Conservation (phyloP, 2,113 vertebrate genomes). For the Lasiurus cinereus region DNA sequence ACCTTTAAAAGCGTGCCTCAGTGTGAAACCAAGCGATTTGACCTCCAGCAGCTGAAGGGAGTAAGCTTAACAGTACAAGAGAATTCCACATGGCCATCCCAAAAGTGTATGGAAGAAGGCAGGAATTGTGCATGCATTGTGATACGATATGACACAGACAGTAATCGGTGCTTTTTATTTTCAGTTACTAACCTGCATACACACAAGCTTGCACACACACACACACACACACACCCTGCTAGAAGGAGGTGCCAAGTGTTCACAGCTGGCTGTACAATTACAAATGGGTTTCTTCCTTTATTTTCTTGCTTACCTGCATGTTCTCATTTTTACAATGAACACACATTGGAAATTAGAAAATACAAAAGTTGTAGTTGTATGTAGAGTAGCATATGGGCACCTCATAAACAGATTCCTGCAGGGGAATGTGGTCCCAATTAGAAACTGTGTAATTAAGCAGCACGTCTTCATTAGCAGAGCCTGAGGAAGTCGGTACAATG, state of each 20-base stretch:
- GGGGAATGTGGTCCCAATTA: not conserved
- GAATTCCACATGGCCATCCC: not conserved
- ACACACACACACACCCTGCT: not conserved
- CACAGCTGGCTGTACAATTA: not conserved
- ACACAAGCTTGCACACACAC: not conserved
- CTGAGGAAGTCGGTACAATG: constrained; percentile 7
- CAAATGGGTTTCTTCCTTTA: not conserved
- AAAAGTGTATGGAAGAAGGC: not conserved
- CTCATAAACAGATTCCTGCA: constrained; percentile 8
- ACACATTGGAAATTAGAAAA: constrained; percentile 17
- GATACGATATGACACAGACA: not conserved
- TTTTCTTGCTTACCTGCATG: constrained; percentile 40
- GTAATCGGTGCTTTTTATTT: not conserved
- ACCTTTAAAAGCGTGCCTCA: not conserved
- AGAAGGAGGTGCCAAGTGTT: not conserved
- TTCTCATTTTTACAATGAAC: constrained; percentile 46
- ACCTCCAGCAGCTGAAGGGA: not conserved
- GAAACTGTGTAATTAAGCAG: not conserved
- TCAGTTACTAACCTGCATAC: not conserved
- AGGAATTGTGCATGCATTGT: not conserved
- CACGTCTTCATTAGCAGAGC: not conserved
- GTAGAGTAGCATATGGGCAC: not conserved
- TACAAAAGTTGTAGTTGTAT: not conserved
- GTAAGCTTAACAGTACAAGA: not conserved
- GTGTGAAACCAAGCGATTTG: not conserved